Conservation (phyloP, 2,888 invertebrate genomes). For the Entomobrya proxima region DNA sequence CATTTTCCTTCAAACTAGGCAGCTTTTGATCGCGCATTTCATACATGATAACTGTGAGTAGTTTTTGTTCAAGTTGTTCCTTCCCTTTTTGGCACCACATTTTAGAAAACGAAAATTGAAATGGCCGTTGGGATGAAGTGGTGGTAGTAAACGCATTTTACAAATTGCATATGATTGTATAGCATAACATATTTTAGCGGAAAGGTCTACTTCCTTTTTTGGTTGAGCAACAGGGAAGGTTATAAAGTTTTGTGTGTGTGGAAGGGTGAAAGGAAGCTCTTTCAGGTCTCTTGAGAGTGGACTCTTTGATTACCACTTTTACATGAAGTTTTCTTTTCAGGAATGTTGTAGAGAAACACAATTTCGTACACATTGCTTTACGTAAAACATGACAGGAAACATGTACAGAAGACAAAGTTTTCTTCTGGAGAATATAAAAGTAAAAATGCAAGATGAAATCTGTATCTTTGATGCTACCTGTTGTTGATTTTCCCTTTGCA, state of each 20-base stretch:
- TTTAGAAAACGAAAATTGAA: background rate
- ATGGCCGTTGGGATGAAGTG: background rate
- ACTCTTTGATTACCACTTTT: slow-evolving; percentile 1
- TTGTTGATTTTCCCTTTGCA: slow-evolving; percentile 95
- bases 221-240: background rate
- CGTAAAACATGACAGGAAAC: background rate
- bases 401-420: background rate
- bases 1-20: no score
- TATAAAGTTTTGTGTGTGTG: background rate
- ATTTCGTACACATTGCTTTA: background rate
- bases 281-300: background rate
- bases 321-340: background rate
- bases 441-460: background rate
- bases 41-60: no score
- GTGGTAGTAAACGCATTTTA: background rate
- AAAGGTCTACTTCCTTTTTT: background rate
- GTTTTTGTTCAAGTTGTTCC: no score
- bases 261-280: background rate
- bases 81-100: no score
- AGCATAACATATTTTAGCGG: no score
- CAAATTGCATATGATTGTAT: background rate
- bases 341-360: background rate
- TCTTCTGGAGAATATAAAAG: background rate
- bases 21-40: no score
- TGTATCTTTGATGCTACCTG: slow-evolving; percentile 82